phyloP scores from a whole-genome alignment of 2,113 vertebrate species.

The Thamnaconus septentrionalis region DNA sequence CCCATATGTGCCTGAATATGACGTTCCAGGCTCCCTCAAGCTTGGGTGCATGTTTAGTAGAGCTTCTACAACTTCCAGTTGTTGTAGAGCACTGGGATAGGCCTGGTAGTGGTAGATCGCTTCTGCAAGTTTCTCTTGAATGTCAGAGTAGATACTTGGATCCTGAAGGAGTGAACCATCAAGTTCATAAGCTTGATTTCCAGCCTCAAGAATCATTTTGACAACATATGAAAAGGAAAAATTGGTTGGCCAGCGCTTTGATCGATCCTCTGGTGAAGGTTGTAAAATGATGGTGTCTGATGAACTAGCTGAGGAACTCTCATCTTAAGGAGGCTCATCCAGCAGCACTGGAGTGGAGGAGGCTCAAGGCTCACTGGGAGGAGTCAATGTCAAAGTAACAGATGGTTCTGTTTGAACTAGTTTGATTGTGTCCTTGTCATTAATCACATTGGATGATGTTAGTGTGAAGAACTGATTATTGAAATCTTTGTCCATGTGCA shows the following conservation, averaged over 20 bases:
- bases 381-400: constrained; percentile 28
- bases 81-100: too few relatives aligned
- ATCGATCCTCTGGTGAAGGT: not conserved
- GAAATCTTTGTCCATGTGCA: constrained; percentile 19
- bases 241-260: not conserved
- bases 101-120: too few relatives aligned
- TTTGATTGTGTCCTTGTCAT: constrained; percentile 47
- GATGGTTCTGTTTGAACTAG: constrained; percentile 39
- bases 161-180: constrained; percentile 2
- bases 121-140: too few relatives aligned
- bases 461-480: constrained; percentile 14
- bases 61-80: too few relatives aligned
- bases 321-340: not conserved
- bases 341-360: too few relatives aligned
- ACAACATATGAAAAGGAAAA: constrained; percentile 4
- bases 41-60: not conserved
- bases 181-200: not conserved
- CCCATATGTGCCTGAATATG: not conserved
- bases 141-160: too few relatives aligned
- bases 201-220: not conserved
- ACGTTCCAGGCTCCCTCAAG: not conserved
- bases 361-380: not conserved
- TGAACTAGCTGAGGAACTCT: not conserved
- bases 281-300: not conserved
- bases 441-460: not conserved